Evolutionary conservation across 2,888 invertebrate species (phyloP).

Genomic region (Priocnemis perturbator): DNA sequence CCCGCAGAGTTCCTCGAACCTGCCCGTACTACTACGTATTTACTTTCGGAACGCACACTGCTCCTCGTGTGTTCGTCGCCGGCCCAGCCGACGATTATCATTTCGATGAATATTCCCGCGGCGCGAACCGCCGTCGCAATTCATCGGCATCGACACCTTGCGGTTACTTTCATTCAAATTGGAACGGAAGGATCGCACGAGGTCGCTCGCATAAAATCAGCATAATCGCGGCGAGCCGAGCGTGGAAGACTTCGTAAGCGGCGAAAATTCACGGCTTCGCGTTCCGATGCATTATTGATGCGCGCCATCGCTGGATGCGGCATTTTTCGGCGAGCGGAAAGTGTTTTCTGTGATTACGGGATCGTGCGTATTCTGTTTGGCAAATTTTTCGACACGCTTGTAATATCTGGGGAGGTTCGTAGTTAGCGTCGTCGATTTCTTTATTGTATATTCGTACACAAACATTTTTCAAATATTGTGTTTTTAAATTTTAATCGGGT

Average conservation of each 20-base stretch:
- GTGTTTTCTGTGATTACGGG: too few species aligned
- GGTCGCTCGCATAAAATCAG: slow-evolving; percentile 36
- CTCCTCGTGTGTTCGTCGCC: slow-evolving; percentile 1
- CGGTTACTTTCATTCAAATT: slow-evolving; percentile 38
- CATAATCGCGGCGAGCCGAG: slow-evolving; percentile 31
- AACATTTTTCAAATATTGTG: too few species aligned
- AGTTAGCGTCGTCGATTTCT: too few species aligned
- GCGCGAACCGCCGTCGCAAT: neutral
- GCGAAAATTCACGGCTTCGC: slow-evolving; percentile 12
- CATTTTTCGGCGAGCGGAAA: too few species aligned
- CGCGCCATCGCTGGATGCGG: too few species aligned
- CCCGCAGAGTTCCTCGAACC: slow-evolving; percentile 9
- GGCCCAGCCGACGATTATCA: slow-evolving; percentile 36
- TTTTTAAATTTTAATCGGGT: too few species aligned
- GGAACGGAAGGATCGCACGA: slow-evolving; percentile 34
- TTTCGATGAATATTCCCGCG: slow-evolving; percentile 37
- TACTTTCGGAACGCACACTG: slow-evolving; percentile 13
- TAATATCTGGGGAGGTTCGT: too few species aligned
- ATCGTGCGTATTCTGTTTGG: too few species aligned
- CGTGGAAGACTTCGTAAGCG: slow-evolving; percentile 1
- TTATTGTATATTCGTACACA: too few species aligned
- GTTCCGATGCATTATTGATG: neutral
- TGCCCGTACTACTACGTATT: slow-evolving; percentile 13
- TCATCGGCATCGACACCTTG: slow-evolving; percentile 17
- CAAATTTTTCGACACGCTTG: too few species aligned